phyloP scores from a whole-genome alignment of 1,140 invertebrate species.

The Drosophila suzukii region DNA sequence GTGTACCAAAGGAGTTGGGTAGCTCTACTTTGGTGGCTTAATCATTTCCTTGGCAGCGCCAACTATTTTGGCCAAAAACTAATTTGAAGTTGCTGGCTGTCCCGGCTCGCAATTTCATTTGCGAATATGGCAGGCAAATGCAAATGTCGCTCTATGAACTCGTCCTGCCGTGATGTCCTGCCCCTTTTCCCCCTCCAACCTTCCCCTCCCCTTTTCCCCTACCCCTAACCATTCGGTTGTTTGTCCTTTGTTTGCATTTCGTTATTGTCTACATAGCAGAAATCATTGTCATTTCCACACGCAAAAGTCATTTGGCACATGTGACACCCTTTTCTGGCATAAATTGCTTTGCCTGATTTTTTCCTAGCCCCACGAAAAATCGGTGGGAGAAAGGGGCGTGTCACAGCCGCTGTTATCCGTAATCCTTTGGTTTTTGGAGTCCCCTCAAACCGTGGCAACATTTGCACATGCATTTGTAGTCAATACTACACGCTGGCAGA shows the following conservation, averaged over 20 bases:
- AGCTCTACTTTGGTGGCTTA: constrained; percentile 55
- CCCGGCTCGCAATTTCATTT: constrained; percentile 69
- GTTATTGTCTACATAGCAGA: constrained; percentile 80
- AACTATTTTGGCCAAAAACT: constrained; percentile 72
- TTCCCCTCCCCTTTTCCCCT: no score
- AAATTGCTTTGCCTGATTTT: constrained; percentile 73
- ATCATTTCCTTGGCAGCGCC: constrained; percentile 64
- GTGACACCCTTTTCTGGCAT: constrained; percentile 81
- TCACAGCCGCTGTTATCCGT: constrained; percentile 50
- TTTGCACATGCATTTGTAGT: constrained; percentile 83
- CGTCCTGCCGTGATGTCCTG: constrained; percentile 63
- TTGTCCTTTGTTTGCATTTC: constrained; percentile 78
- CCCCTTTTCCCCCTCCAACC: neutral
- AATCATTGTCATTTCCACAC: constrained; percentile 83
- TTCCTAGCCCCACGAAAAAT: neutral
- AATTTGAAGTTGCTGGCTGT: constrained; percentile 69
- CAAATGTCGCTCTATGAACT: constrained; percentile 79
- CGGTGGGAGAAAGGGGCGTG: constrained; percentile 5
- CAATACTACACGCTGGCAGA: constrained; percentile 76
- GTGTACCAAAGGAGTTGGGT: neutral
- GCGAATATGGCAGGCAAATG: constrained; percentile 81
- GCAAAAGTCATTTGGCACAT: constrained; percentile 83
- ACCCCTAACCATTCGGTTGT: constrained; percentile 5
- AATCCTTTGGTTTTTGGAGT: constrained; percentile 35
- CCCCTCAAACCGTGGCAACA: constrained; percentile 80